Conservation (phyloP, 2,888 invertebrate species). For the Apeira syringaria region DNA sequence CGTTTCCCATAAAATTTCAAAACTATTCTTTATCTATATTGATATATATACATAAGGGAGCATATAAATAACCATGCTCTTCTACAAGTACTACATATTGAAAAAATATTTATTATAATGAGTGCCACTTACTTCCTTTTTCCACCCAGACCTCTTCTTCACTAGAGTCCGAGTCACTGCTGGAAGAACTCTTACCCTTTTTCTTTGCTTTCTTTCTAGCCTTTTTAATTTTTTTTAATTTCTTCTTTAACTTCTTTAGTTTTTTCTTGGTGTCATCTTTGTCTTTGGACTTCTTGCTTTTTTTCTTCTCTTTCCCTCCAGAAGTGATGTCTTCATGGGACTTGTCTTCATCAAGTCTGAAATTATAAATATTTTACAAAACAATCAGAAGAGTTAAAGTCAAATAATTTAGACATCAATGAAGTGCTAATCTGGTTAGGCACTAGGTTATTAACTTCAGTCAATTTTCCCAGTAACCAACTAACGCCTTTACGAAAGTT, state of each 20-base stretch:
- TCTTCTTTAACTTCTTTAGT: constrained; percentile 80
- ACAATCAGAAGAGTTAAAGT: too few species aligned
- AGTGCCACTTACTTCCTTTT: constrained; percentile 77
- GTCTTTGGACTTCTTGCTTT: constrained; percentile 71
- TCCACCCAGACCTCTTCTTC: constrained; percentile 88
- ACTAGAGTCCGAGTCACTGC: constrained; percentile 62
- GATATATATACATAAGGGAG: too few species aligned
- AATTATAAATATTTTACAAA: constrained; percentile 2
- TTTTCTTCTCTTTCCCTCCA: constrained; percentile 71
- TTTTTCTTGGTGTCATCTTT: constrained; percentile 82
- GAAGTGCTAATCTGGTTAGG: too few species aligned
- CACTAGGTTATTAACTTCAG: too few species aligned
- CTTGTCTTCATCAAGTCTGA: constrained; percentile 77
- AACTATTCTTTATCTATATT: too few species aligned
- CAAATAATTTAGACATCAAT: too few species aligned
- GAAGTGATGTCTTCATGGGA: constrained; percentile 52
- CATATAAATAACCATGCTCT: too few species aligned
- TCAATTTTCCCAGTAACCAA: too few species aligned
- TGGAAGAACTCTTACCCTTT: constrained; percentile 64
- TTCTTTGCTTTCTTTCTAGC: constrained; percentile 80
- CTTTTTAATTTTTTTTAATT: constrained; percentile 78
- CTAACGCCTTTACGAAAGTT: too few species aligned
- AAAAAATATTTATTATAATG: too few species aligned
- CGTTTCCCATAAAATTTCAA: too few species aligned
- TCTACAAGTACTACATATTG: too few species aligned